These are phyloP conservation scores for Patella caerulea DNA, from an alignment of 2,888 invertebrate species.

Conservation along the genomic window DNA sequence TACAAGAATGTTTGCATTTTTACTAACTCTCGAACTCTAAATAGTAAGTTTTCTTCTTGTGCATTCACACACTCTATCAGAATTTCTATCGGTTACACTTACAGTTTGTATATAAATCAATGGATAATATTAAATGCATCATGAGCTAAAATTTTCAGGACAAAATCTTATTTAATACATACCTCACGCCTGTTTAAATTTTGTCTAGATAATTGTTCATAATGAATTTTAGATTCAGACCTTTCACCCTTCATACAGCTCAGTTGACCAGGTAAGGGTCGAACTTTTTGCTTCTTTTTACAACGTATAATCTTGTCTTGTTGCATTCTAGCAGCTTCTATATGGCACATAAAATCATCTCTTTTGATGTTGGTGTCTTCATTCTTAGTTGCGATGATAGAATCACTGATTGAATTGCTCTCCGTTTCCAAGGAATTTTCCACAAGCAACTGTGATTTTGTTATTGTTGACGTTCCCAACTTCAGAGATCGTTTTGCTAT, in stretches of 20 bases:
- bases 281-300: slow-evolving; percentile 41
- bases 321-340: slow-evolving; percentile 47
- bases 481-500: neutral
- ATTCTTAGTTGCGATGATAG: neutral
- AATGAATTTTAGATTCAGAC: neutral
- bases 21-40: too few species aligned
- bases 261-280: slow-evolving; percentile 48
- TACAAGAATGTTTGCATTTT: too few species aligned
- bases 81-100: too few species aligned
- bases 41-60: too few species aligned
- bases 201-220: slow-evolving; percentile 10
- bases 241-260: slow-evolving; percentile 35
- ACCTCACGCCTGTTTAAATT: slow-evolving; percentile 15
- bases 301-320: slow-evolving; percentile 49
- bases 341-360: neutral
- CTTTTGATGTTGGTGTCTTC: neutral
- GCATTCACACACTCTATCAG: too few species aligned
- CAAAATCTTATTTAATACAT: too few species aligned
- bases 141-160: too few species aligned
- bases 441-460: too few species aligned
- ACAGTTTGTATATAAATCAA: too few species aligned
- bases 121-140: too few species aligned
- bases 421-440: neutral
- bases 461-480: neutral
- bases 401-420: neutral